Percentiles rank a stretch among this genome's conserved stretches.
phyloP scores from a whole-genome alignment of 2,888 invertebrate species.

The Hypomecis punctinalis region DNA sequence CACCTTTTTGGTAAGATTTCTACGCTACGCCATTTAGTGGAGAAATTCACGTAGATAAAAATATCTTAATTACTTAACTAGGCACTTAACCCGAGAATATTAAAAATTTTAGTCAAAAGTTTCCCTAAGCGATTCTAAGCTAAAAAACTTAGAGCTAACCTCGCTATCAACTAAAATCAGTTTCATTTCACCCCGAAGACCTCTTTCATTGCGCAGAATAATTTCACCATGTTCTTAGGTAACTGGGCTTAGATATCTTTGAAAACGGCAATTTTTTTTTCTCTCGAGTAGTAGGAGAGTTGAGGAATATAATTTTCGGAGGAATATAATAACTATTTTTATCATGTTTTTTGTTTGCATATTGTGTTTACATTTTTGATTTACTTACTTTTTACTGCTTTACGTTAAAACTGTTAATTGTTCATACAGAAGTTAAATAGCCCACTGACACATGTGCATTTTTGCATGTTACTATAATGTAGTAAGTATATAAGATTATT shows the following conservation, averaged over 20 bases:
- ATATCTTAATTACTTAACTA: background rate
- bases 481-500: too few relatives aligned
- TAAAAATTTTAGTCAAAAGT: background rate
- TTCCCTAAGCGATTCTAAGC: conserved; percentile 6
- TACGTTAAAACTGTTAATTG: too few relatives aligned
- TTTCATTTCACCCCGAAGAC: conserved; percentile 9
- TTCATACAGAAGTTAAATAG: too few relatives aligned
- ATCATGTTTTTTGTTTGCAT: too few relatives aligned
- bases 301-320: too few relatives aligned
- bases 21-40: background rate
- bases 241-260: conserved; percentile 26
- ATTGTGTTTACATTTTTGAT: too few relatives aligned
- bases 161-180: conserved; percentile 15
- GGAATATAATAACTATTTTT: too few relatives aligned
- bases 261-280: conserved; percentile 38
- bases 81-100: background rate
- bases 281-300: conserved; percentile 3
- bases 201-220: conserved; percentile 35
- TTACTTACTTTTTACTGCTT: too few relatives aligned
- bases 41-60: background rate
- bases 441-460: too few relatives aligned
- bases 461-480: too few relatives aligned
- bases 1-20: too few relatives aligned
- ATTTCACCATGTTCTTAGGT: conserved; percentile 32
- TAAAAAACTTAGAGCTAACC: conserved; percentile 13